Conservation (phyloP, 2,888 invertebrate species). For the Nomada ferruginata region DNA sequence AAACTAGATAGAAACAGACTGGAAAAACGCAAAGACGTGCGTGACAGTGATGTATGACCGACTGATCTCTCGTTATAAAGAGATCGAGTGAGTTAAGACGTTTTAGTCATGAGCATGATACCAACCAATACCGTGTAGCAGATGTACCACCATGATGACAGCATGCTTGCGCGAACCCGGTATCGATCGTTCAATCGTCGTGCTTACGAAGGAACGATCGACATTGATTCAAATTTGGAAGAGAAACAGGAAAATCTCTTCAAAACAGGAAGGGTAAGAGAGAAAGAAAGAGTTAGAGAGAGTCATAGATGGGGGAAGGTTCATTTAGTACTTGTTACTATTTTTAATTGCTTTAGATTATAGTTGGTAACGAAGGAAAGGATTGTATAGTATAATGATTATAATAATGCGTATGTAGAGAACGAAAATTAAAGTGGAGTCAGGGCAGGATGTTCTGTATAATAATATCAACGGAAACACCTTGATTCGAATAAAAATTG, state of each 20-base stretch:
- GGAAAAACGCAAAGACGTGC: slow-evolving; percentile 47
- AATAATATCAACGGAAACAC: slow-evolving; percentile 47
- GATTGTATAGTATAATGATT: not conserved
- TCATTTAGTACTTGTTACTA: not conserved
- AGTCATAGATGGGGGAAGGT: not conserved
- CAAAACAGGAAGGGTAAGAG: not conserved
- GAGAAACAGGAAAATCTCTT: too few species aligned
- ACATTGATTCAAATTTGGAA: too few species aligned
- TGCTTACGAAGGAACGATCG: slow-evolving; percentile 9
- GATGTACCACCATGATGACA: slow-evolving; percentile 77
- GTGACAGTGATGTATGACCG: slow-evolving; percentile 42
- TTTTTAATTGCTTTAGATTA: not conserved
- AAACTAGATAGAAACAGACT: slow-evolving; percentile 30
- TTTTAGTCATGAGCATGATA: slow-evolving; percentile 78
- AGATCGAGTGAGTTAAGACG: slow-evolving; percentile 61
- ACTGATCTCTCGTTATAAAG: slow-evolving; percentile 23
- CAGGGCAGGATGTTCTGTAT: not conserved
- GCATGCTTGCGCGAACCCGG: slow-evolving; percentile 12
- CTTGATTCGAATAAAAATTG: slow-evolving; percentile 35
- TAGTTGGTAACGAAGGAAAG: not conserved
- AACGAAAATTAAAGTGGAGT: not conserved
- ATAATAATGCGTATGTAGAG: not conserved
- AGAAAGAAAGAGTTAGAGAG: slow-evolving; percentile 3
- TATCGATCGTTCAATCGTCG: slow-evolving; percentile 24
- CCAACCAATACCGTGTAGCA: slow-evolving; percentile 81